Base-by-base conservation (phyloP, 2,113 vertebrate genomes). In the Podarcis muralis region DNA sequence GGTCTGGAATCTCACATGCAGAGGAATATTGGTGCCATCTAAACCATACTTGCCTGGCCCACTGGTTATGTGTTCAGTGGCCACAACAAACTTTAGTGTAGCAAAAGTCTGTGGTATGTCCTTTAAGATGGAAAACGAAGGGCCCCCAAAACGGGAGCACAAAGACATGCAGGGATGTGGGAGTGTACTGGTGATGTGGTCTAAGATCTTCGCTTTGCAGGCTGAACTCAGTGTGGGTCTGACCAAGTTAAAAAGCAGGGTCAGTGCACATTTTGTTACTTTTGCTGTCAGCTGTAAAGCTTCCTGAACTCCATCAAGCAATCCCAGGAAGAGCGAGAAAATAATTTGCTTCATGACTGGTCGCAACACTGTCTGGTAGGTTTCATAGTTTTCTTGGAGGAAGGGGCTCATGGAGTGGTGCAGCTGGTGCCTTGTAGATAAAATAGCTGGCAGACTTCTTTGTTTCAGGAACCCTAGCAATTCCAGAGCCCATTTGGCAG, bases 1-100 rank as follows among this genome's bases (percentile, higher is more conserved):
- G 82, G 18, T 90, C 84, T 85, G 91, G 87, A 93, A 88, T 76
- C 90, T 85, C 40, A 81, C 72, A 32, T 78, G 83, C 12, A 87
- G 20, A 53, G 90, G 83, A 22, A 69, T 18, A 59, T 86, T 5
- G 1, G 82, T 81, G 23, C n/a, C 11, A 53, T 86, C 87, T 30
- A 68, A 81, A 30, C 85, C 25, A 13, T 90, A 84, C 57, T 53
- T 87, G 53, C 68, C 68, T 65, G 81, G 81, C 16, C 89, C 85
- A 43, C 62, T 80, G 53, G 78, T 32, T 48, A 74, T 53, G 23
- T 32, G 68, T 25, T 87, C 25, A 18, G 53, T 66, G 37, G 77
- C 75, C 40, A 22, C 83, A 76, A 88, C 43, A 6, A 88, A 77
- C 57, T 69, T 75, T 23, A 87, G 83, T 30, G n/a, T 72, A 30